A percentile compares a stretch with the other conserved stretches of the same genome.
Evolutionary conservation across 2,888 invertebrate genomes (phyloP).

Genomic region (Drosophila borealis): DNA sequence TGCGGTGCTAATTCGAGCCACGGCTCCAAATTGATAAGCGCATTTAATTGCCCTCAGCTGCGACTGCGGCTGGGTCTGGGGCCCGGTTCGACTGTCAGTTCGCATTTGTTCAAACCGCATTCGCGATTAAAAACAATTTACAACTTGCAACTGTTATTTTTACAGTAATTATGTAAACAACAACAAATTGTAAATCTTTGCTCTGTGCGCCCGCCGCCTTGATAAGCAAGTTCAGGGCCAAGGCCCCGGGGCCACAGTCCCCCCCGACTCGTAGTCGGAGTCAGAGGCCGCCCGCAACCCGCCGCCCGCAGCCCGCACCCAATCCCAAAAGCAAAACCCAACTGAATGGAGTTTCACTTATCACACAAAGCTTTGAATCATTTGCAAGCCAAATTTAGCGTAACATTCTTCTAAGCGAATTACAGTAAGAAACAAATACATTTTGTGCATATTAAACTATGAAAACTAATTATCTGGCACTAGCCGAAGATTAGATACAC

Average conservation of each 20-base stretch:
- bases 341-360: conserved; percentile 40
- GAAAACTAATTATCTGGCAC: background rate
- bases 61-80: conserved; percentile 1
- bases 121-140: conserved; percentile 55
- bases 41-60: conserved; percentile 66
- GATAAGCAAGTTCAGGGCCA: conserved; percentile 77
- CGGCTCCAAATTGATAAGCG: conserved; percentile 73
- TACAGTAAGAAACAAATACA: conserved; percentile 26
- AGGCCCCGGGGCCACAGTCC: conserved; percentile 19
- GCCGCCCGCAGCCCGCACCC: background rate
- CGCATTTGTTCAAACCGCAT: conserved; percentile 61
- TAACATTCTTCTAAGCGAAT: conserved; percentile 48
- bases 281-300: conserved; percentile 28
- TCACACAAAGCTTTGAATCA: conserved; percentile 48
- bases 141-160: conserved; percentile 73
- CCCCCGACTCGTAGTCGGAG: conserved; percentile 10
- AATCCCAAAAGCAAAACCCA: background rate
- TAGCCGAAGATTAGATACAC: conserved; percentile 12
- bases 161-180: conserved; percentile 65
- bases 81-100: conserved; percentile 56
- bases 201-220: conserved; percentile 47
- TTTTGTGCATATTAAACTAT: conserved; percentile 57
- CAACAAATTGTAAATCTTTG: conserved; percentile 33
- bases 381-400: conserved; percentile 76
- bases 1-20: conserved; percentile 65